These are phyloP conservation scores for Peromyscus melanophrys DNA, from an alignment of 2,797 vertebrate species.

Conservation along the genomic window DNA sequence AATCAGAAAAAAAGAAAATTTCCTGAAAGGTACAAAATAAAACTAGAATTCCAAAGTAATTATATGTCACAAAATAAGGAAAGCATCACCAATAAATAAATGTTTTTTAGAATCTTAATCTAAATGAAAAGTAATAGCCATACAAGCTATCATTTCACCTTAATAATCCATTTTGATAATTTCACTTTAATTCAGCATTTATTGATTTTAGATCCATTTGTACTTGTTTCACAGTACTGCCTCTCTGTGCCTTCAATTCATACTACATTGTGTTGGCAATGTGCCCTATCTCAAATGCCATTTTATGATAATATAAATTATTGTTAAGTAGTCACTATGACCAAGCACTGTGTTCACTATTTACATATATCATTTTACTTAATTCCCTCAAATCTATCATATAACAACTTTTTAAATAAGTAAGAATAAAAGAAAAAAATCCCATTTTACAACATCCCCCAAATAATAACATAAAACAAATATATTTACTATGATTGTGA, in stretches of 20 bases:
- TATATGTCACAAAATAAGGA: background rate
- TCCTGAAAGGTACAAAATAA: background rate
- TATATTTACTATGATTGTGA: background rate
- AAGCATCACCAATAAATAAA: background rate
- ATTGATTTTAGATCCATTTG: background rate
- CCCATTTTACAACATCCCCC: background rate
- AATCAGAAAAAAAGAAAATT: background rate
- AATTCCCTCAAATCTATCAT: conserved; percentile 33
- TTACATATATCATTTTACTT: background rate
- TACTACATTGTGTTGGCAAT: background rate
- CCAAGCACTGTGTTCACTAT: background rate
- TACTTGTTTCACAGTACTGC: background rate
- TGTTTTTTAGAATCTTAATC: background rate
- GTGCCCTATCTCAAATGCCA: background rate
- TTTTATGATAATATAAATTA: background rate
- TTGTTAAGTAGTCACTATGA: background rate
- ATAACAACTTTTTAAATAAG: background rate
- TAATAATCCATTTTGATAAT: conserved; percentile 18
- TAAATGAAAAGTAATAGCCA: background rate
- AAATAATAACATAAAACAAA: background rate
- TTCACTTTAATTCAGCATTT: background rate
- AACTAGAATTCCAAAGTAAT: background rate
- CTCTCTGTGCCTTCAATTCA: background rate
- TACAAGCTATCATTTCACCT: background rate
- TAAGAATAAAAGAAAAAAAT: background rate